Evolutionary conservation across 2,113 vertebrate genomes (phyloP), one percentile per base, ranked within the genome.

Genomic region (Todiramphus chloris): DNA sequence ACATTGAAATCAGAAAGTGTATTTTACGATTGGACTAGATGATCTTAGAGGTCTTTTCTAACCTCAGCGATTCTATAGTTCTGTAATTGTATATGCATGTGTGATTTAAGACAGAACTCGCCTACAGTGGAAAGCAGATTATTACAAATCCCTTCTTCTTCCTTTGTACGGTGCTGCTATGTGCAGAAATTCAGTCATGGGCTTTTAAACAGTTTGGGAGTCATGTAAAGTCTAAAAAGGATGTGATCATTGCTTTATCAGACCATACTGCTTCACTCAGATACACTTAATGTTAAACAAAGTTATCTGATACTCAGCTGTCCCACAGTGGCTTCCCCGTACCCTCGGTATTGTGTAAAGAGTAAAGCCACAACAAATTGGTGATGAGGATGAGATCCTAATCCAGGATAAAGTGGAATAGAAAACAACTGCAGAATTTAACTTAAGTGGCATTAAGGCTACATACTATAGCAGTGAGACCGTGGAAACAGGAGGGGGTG

Each of bases 381-480:
- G 82, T 14, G 75, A 53, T 13, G 64, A 56, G 87, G 68, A 77
- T 66, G 66, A 94, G 58, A 93, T 62, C 44, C 84, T 95, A 95
- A 96, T 83, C 83, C 75, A 19, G 94, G 93, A 96, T 89, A 43
- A 94, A 84, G 39, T 1, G 58, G 77, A 95, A 75, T 0, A 59
- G 84, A 80, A 96, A 90, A 95, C 62, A 93, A 91, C 67, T 37
- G 63, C 66, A 93, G 91, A 96, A 93, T 77, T 91, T 19, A 87
- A 80, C 70, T 84, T 10, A 83, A 93, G 87, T 74, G 84, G 44
- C 87, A 89, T 94, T 93, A 97, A 90, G 51, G 79, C 70, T 62
- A 3, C 66, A 75, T 37, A n/a, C 39, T 55, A 74, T 44, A 90
- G 83, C 74, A 73, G 48, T 30, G 81, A 39, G 69, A 41, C 50